Evolutionary conservation across 2,113 vertebrate genomes (phyloP).

Genomic region (Seriola rivoliana): DNA sequence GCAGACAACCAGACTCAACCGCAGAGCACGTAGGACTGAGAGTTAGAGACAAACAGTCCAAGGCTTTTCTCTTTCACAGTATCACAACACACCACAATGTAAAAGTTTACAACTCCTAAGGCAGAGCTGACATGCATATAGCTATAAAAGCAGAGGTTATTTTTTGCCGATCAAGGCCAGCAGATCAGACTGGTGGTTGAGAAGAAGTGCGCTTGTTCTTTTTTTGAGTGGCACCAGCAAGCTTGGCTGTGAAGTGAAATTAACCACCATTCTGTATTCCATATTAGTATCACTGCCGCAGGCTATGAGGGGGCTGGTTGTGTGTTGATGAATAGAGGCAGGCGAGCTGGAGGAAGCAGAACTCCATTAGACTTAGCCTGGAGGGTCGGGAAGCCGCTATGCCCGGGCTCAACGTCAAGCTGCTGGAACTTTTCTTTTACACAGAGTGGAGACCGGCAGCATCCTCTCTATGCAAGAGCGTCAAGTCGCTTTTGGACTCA

Average conservation of each 20-base stretch:
- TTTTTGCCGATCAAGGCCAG: slow-evolving; percentile 34
- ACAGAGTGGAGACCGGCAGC: slow-evolving; percentile 12
- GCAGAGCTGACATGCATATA: slow-evolving; percentile 21
- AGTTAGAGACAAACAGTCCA: slow-evolving; percentile 62
- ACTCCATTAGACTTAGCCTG: slow-evolving; percentile 68
- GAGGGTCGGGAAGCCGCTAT: slow-evolving; percentile 29
- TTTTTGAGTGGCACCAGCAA: slow-evolving; percentile 56
- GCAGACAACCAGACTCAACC: slow-evolving; percentile 78
- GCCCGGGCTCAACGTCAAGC: slow-evolving; percentile 38
- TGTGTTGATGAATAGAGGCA: slow-evolving; percentile 70
- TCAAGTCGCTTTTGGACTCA: slow-evolving; percentile 8
- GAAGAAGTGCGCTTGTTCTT: slow-evolving; percentile 15
- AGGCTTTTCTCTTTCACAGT: slow-evolving; percentile 50
- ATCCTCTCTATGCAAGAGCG: neutral
- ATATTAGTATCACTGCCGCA: slow-evolving; percentile 58
- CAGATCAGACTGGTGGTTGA: slow-evolving; percentile 25
- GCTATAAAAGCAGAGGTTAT: slow-evolving; percentile 36
- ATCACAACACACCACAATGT: slow-evolving; percentile 54
- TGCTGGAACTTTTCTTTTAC: slow-evolving; percentile 22
- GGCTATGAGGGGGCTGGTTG: slow-evolving; percentile 60
- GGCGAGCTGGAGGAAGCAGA: slow-evolving; percentile 54
- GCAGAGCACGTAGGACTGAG: slow-evolving; percentile 69
- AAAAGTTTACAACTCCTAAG: slow-evolving; percentile 54
- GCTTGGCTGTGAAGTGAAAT: slow-evolving; percentile 58
- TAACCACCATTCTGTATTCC: slow-evolving; percentile 49